A percentile compares a stretch with the other conserved stretches of the same genome.
These are phyloP conservation scores for Noctilio leporinus DNA, from an alignment of 2,113 vertebrate species.

Conservation along the genomic window DNA sequence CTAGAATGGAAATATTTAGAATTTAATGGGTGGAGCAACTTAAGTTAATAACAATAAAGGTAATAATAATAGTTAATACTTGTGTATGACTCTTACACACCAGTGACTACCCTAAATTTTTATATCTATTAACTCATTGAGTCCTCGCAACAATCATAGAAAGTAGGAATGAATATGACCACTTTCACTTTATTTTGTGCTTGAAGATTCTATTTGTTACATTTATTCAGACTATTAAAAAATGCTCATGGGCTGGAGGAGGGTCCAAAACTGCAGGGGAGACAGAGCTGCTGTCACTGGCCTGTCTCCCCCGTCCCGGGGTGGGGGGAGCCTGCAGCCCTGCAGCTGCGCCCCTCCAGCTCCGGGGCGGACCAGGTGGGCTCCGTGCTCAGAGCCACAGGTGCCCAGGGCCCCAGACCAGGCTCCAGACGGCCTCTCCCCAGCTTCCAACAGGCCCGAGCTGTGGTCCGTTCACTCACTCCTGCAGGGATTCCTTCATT, in stretches of 20 bases:
- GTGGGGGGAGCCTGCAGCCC: too few relatives aligned
- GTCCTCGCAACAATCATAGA: not conserved
- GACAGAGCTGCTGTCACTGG: not conserved
- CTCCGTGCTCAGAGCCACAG: rapidly evolving
- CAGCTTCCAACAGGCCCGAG: rapidly evolving
- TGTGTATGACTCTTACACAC: not conserved
- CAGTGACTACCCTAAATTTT: not conserved
- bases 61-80: not conserved
- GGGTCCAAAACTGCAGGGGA: not conserved
- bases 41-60: not conserved
- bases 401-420: too few relatives aligned
- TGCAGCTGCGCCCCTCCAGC: too few relatives aligned
- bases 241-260: not conserved
- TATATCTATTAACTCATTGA: not conserved
- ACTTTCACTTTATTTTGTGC: not conserved
- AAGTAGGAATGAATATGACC: too few relatives aligned
- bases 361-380: not conserved
- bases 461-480: rapidly evolving
- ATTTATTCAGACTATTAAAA: not conserved
- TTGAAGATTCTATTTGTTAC: not conserved
- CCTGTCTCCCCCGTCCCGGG: too few relatives aligned
- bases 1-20: not conserved
- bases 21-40: not conserved
- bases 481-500: too few relatives aligned
- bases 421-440: not conserved